phyloP scores from a whole-genome alignment of 2,113 vertebrate species.

The Rhinichthys klamathensis region DNA sequence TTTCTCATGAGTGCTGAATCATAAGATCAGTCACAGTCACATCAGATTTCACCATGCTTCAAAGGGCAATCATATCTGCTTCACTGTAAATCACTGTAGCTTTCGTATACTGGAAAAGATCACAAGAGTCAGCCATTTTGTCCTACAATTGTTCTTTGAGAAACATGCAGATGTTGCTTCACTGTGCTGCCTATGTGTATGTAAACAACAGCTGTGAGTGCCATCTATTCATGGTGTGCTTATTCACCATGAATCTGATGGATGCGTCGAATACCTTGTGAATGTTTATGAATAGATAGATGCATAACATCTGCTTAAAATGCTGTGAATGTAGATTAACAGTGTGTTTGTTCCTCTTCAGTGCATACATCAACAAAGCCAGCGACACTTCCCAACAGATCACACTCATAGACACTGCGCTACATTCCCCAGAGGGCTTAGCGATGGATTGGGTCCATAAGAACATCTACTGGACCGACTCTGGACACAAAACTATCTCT shows the following conservation, averaged over 20 bases:
- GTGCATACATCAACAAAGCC: slow-evolving; percentile 94
- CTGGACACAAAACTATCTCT: slow-evolving; percentile 93
- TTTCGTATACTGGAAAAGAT: not conserved
- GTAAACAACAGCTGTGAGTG: slow-evolving; percentile 39
- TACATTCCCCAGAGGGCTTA: slow-evolving; percentile 92
- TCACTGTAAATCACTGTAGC: not conserved
- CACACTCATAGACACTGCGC: slow-evolving; percentile 85
- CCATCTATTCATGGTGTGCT: slow-evolving; percentile 1
- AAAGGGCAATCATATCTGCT: not conserved
- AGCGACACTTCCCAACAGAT: slow-evolving; percentile 86
- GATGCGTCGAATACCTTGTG: not conserved
- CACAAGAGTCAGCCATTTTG: not conserved
- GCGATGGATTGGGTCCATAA: slow-evolving; percentile 97
- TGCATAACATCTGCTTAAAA: slow-evolving; percentile 32
- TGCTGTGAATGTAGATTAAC: slow-evolving; percentile 21
- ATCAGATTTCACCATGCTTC: slow-evolving; percentile 25
- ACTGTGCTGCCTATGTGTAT: not conserved
- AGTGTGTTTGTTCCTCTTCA: slow-evolving; percentile 64
- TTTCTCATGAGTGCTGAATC: slow-evolving; percentile 12
- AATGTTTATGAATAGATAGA: slow-evolving; percentile 40
- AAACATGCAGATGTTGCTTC: slow-evolving; percentile 30
- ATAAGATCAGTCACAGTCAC: not conserved
- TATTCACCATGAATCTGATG: slow-evolving; percentile 10
- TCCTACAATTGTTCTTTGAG: slow-evolving; percentile 10
- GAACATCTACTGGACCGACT: slow-evolving; percentile 99